phyloP scores from a whole-genome alignment of 2,797 vertebrate genomes.

The Eidolon dupreanum region DNA sequence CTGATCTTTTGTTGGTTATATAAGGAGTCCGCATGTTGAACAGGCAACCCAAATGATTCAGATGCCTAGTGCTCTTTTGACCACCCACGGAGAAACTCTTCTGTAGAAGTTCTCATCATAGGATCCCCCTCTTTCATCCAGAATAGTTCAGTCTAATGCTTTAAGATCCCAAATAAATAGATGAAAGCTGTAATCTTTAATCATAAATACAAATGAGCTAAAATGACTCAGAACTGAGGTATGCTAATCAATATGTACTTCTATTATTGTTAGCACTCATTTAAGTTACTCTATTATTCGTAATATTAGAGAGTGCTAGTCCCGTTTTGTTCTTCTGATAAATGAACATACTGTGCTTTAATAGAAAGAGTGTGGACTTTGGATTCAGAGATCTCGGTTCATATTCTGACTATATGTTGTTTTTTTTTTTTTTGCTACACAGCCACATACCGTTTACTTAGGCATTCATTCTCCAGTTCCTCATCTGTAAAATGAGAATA shows the following conservation, averaged over 20 bases:
- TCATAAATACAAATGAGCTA: background rate
- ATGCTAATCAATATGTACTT: background rate
- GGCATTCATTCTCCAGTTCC: background rate
- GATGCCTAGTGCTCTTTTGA: background rate
- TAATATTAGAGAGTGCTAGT: background rate
- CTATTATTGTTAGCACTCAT: background rate
- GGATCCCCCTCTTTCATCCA: background rate
- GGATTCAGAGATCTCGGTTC: background rate
- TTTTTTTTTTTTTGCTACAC: background rate
- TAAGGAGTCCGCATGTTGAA: background rate
- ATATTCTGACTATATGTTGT: background rate
- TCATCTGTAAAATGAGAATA: background rate
- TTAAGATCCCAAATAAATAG: background rate
- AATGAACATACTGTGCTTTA: background rate
- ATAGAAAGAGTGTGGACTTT: background rate
- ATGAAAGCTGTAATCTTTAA: background rate
- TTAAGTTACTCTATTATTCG: background rate
- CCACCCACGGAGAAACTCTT: background rate
- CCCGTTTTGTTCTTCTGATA: background rate
- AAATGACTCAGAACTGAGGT: background rate
- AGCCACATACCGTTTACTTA: background rate
- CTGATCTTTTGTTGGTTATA: background rate
- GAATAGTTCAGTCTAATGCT: constrained; percentile 23
- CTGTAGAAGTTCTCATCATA: background rate
- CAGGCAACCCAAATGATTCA: background rate